Base-by-base conservation (phyloP, 2,888 invertebrate species). In the Ethmia dodecea region DNA sequence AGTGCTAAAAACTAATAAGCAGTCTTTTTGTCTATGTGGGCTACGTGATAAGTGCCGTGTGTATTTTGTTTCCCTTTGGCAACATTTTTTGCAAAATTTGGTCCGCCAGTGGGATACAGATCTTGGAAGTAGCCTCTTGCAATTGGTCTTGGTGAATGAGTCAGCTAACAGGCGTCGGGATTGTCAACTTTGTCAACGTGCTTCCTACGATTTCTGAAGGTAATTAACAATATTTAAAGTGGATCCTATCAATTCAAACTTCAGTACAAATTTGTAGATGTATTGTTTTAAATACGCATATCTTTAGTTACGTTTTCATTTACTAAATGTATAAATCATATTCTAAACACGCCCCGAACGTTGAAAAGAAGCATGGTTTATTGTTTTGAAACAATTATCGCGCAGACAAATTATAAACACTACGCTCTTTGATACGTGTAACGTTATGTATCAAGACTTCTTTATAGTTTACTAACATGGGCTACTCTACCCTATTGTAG, bases 151-250 rank as follows among this genome's bases (percentile, higher is more conserved):
- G 61, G 80, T 84, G 84, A 84, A 86, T 86, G 86, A 86, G 83
- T 86, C 86, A 84, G 65, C 65, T 83, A 76, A 76, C 83, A 68
- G 77, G 80, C 74, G 86, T 81, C 65, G 84, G 84, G 57, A 83
- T 84, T 67, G 78, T 84, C 60, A 84, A 74, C 73, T 68, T 84
- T 60, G 86, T 83, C 70, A 84, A 80, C 83, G 83, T 80, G 72
- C 69, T 86, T 68, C 86, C 86, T 59, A 84, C 86, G 43, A 86
- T 86, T 58, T 77, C 83, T 42, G 86, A 86, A 84, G 86, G 86
- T 86, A 76, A 70, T 26, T 26, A 18, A 18, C 18, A 5, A 11
- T 12, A 26, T 26, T 26, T n/a, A 8, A 1, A 18, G 5, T 18
- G 1, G 9, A 18, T 18, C 18, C 9, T 2, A 18, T 8, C 18